These are phyloP conservation scores for Haliclystus octoradiatus DNA, from an alignment of 30 jellyfish, hydroid and myxozoan genomes.

Conservation along the genomic window DNA sequence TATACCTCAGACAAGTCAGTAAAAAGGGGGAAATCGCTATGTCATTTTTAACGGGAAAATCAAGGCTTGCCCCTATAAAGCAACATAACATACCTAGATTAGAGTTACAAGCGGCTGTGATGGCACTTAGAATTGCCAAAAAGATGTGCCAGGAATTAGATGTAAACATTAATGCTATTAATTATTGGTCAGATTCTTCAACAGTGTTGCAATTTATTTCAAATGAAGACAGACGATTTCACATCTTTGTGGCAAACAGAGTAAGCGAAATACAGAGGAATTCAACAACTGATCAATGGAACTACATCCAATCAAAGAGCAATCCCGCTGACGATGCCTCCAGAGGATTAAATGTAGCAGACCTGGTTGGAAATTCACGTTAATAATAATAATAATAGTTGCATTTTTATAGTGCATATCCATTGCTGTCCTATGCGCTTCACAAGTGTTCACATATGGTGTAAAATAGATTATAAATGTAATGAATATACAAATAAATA, in stretches of 20 bases:
- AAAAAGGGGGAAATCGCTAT: neutral
- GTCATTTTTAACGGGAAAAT: neutral
- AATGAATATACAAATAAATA: no score
- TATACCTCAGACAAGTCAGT: neutral
- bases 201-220: neutral
- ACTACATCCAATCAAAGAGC: constrained; percentile 4
- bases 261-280: constrained; percentile 24
- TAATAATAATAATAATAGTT: no score
- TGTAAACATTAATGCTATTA: neutral
- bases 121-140: neutral
- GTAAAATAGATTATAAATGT: no score
- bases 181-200: neutral
- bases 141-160: neutral
- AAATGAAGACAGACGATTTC: neutral
- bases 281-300: constrained; percentile 25
- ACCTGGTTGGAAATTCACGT: no score
- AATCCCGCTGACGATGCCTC: constrained; percentile 44
- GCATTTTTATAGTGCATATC: no score
- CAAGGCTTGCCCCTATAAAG: neutral
- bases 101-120: neutral
- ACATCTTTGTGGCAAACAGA: constrained; percentile 31
- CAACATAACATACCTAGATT: neutral
- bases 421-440: no score
- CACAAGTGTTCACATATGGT: no score
- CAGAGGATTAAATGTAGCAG: no score